Percentiles rank a stretch among this genome's conserved stretches.
phyloP scores from a whole-genome alignment of 2,888 invertebrate species.

The Orthosia gothica region DNA sequence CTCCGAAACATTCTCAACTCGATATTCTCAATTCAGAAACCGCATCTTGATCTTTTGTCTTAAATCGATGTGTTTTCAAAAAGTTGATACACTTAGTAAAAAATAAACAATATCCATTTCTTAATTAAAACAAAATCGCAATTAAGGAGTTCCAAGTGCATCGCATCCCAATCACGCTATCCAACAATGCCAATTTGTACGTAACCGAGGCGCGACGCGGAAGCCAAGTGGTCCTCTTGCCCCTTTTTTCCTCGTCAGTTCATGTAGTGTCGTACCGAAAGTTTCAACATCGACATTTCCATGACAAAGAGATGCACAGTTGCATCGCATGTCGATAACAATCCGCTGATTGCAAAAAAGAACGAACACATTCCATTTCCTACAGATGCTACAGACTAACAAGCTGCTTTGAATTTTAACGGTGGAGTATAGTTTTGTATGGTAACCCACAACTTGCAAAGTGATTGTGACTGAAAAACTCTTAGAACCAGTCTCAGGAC shows the following conservation, averaged over 20 bases:
- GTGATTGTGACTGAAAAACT: background rate
- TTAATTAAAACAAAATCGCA: background rate
- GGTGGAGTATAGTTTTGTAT: background rate
- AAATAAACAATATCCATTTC: background rate
- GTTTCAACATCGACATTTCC: conserved; percentile 19
- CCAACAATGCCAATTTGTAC: conserved; percentile 7
- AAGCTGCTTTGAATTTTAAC: conserved; percentile 20
- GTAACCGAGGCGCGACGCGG: background rate
- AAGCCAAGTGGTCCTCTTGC: background rate
- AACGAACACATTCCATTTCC: conserved; percentile 7
- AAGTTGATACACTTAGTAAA: background rate
- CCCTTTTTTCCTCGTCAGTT: background rate
- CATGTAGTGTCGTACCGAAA: conserved; percentile 9
- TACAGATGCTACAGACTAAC: conserved; percentile 7
- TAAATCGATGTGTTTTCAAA: background rate
- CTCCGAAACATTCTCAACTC: no score
- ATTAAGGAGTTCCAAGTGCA: background rate
- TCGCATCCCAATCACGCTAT: background rate
- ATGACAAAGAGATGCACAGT: conserved; percentile 22
- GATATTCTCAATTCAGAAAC: no score
- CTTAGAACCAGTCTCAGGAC: background rate
- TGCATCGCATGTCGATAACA: conserved; percentile 15
- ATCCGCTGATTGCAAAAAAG: conserved; percentile 51
- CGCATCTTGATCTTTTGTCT: no score
- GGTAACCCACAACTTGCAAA: background rate